Base-by-base conservation (phyloP, 2,888 invertebrate genomes). In the Spialia ferax region DNA sequence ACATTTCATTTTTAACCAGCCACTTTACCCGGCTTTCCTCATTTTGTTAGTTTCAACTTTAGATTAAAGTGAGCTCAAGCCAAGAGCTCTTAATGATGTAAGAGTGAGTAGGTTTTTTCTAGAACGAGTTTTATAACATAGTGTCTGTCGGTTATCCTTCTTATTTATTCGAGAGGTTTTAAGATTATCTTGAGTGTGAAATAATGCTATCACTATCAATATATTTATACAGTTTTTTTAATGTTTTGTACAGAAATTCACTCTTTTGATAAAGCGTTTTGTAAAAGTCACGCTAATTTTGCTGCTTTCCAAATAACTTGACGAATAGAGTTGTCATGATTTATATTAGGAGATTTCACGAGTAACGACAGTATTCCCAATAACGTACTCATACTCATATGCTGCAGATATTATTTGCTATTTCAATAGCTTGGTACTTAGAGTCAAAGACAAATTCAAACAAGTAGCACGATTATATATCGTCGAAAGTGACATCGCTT, bases 1-100 rank as follows among this genome's bases (percentile, higher is more conserved):
- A 66, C 66, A 66, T 66, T 66, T 66, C 66, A 66, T 66, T 66
- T 66, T 66, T 66, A 66, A 66, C 60, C 66, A 66, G 54, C 66
- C 66, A 61, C 66, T 66, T 66, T 66, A 54, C 60, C 45, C 13
- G 10, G 60, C 66, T 66, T 42, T 23, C 7, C 66, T 48, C 66
- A 61, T 66, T 66, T 55, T 60, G 60, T 60, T 61, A 61, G 42
- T 55, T 55, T 55, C 22, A 66, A 66, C 61, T 66, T 65, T 61
- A 66, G 60, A 66, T 66, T 66, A 66, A 66, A 66, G 60, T 61
- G 60, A 54, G 35, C 54, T 66, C 54, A 54, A 61, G 60, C 60
- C 42, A 60, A 66, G 60, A 60, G 60, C 26, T 38, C 22, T 66
- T 61, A 66, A 66, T 66, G 60, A 66, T 48, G 15, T 66, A 61